Percentiles rank a stretch among this genome's conserved stretches.
Evolutionary conservation across 2,797 vertebrate genomes (phyloP).

Genomic region (Squalus acanthias): DNA sequence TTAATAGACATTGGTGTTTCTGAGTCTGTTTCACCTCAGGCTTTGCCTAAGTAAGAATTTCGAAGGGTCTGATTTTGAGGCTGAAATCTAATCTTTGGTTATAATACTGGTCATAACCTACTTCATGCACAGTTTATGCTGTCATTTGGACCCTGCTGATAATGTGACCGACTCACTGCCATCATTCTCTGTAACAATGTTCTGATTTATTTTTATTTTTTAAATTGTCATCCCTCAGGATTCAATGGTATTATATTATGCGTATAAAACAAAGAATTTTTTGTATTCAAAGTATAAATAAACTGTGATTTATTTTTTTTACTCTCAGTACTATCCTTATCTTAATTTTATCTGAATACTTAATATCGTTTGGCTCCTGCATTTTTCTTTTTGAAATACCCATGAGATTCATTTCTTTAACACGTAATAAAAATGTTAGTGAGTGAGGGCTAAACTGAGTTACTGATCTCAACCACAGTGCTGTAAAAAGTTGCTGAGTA

Average conservation of each 20-base stretch:
- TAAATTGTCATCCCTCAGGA: background rate
- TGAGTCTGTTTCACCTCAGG: background rate
- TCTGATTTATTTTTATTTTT: background rate
- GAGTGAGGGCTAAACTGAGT: background rate
- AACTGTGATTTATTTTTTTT: background rate
- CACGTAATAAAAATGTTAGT: background rate
- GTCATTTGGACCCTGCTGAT: background rate
- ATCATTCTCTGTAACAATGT: background rate
- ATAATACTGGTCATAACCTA: background rate
- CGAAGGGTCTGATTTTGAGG: background rate
- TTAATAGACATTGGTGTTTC: background rate
- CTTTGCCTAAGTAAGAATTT: too few relatives aligned
- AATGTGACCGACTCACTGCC: background rate
- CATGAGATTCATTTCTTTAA: background rate
- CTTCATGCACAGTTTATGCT: background rate
- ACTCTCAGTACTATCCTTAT: too few relatives aligned
- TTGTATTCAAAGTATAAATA: background rate
- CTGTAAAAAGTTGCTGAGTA: background rate
- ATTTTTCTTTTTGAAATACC: background rate
- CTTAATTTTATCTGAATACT: too few relatives aligned
- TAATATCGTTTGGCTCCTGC: background rate
- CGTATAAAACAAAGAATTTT: background rate
- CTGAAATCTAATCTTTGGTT: background rate
- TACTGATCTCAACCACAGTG: background rate
- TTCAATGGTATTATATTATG: background rate